Percentiles rank a stretch among this genome's conserved stretches.
phyloP scores from a whole-genome alignment of 2,113 vertebrate species.

The Dendropsophus ebraccatus region DNA sequence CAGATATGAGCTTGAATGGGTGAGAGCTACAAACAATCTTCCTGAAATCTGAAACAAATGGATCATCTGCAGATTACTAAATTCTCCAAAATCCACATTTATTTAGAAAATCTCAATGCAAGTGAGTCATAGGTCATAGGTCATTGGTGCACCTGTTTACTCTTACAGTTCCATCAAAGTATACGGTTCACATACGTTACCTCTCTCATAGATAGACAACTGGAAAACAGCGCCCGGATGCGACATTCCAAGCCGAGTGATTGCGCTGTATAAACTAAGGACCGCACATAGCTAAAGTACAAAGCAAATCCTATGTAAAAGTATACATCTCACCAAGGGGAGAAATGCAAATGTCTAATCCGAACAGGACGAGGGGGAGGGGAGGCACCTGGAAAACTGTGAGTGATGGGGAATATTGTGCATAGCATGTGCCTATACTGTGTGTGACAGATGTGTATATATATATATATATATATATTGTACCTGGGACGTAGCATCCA shows the following conservation, averaged over 20 bases:
- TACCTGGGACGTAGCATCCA: too few species aligned
- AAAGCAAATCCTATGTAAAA: background rate
- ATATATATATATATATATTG: too few species aligned
- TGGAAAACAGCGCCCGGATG: background rate
- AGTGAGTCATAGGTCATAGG: too few species aligned
- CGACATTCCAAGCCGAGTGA: slow-evolving; percentile 5
- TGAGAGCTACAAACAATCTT: too few species aligned
- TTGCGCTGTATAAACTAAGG: background rate
- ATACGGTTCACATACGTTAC: background rate
- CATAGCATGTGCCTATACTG: too few species aligned
- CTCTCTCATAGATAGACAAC: background rate
- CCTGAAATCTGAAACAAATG: too few species aligned
- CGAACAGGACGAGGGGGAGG: background rate
- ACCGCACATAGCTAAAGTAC: background rate
- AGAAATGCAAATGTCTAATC: background rate
- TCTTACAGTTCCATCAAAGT: background rate
- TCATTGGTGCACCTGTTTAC: background rate
- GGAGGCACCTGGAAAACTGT: background rate
- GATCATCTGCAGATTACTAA: too few species aligned
- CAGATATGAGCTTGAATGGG: too few species aligned
- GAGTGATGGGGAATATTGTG: background rate
- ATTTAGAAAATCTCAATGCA: too few species aligned
- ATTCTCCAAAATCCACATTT: too few species aligned
- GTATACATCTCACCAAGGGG: slow-evolving; percentile 7
- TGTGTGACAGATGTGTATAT: too few species aligned